phyloP scores from a whole-genome alignment of 2,888 invertebrate species.

The Patella ulyssiponensis region DNA sequence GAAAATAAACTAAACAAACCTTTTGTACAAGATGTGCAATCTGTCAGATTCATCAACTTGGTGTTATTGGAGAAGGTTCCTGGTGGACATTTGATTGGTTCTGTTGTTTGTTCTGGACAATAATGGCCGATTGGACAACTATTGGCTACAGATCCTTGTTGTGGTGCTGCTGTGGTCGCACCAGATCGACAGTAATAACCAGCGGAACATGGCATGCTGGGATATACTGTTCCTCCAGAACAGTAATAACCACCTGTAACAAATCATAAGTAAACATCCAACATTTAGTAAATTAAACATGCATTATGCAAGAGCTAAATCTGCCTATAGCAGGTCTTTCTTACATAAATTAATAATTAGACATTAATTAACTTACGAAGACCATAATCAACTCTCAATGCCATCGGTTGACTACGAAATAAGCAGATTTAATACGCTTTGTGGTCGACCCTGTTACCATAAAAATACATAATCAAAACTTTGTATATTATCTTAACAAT shows the following conservation, averaged over 20 bases:
- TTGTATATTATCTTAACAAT: too few relatives aligned
- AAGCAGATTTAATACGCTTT: too few relatives aligned
- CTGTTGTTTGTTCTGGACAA: slow-evolving; percentile 63
- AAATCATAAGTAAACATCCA: too few relatives aligned
- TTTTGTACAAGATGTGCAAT: slow-evolving; percentile 59
- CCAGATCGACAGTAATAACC: slow-evolving; percentile 63
- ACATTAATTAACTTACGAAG: too few relatives aligned
- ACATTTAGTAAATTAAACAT: too few relatives aligned
- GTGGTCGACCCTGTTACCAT: too few relatives aligned
- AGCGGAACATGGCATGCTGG: slow-evolving; percentile 55
- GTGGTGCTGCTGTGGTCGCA: slow-evolving; percentile 60
- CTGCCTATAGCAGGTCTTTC: too few relatives aligned
- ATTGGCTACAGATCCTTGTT: slow-evolving; percentile 58
- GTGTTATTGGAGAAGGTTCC: slow-evolving; percentile 66
- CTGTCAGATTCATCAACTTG: slow-evolving; percentile 58
- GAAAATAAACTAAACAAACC: slow-evolving; percentile 39
- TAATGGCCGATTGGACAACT: slow-evolving; percentile 68
- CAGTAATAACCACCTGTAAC: slow-evolving; percentile 63
- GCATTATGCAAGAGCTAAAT: too few relatives aligned
- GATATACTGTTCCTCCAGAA: slow-evolving; percentile 60
- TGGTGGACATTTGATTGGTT: slow-evolving; percentile 59
- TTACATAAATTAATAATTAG: too few relatives aligned
- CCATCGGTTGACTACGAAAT: too few relatives aligned
- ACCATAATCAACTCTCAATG: too few relatives aligned
- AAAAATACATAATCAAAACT: too few relatives aligned